Base-by-base conservation (phyloP, 1,140 invertebrate genomes). In the Bombyx mandarina region DNA sequence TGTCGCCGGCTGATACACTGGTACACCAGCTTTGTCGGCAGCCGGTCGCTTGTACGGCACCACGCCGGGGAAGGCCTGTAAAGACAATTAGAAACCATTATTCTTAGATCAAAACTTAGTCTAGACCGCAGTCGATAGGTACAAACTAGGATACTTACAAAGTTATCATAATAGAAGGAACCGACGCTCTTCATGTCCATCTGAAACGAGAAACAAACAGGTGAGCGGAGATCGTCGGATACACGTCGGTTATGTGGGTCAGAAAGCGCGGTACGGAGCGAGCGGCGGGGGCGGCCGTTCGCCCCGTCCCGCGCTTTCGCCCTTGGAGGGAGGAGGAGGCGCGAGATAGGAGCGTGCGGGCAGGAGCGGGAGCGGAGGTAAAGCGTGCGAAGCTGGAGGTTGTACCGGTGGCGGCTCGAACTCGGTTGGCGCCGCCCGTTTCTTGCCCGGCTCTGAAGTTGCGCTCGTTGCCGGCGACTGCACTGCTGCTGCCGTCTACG, bases 171-270 rank as follows among this genome's bases (percentile, higher is more conserved):
- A 92, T 96, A 95, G 93, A 95, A 94, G 86, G 94, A 95, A 90
- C 94, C 94, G 91, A 95, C 93, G 90, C 93, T 94, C 92, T 95
- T 96, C 93, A 95, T 94, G 91, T 96, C 94, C 94, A 95, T 95
- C 94, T 95, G 93, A 88, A 91, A 91, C 81, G 87, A 89, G 81
- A 86, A 86, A 86, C 65, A 73, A 50, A 79, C 67, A 75, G 75
- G 79, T 86, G 78, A 86, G 68, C 71, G 69, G 68, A 70, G 70
- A 70, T 71, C 35, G 60, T 58, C 62, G 62, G 69, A 68, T 54
- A 68, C 54, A 64, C 63, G 59, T 71, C 61, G 69, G 67, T 52
- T 73, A 65, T 69, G 67, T 63, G 70, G 69, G 54, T 9, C 56
- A 65, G 68, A 66, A 72, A 65, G 75, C 45, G 71, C 67, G 78